phyloP scores from a whole-genome alignment of 1,140 invertebrate genomes.

The Branchinecta lindahli region DNA sequence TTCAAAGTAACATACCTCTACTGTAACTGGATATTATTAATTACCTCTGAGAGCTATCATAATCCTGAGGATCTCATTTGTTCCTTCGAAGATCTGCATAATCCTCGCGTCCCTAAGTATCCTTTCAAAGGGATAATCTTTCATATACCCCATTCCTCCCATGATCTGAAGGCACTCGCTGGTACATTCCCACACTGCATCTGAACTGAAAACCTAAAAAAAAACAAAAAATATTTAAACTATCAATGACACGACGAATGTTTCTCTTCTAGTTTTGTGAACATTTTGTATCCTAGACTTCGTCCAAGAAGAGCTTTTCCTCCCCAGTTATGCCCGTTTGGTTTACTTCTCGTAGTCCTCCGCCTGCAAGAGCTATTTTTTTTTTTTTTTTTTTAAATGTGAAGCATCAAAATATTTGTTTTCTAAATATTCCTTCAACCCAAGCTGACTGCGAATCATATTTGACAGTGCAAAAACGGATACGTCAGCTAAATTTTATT shows the following conservation, averaged over 20 bases:
- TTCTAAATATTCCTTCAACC: too few species aligned
- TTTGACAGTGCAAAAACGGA: too few species aligned
- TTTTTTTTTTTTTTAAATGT: too few species aligned
- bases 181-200: conserved; percentile 40
- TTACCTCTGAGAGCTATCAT: conserved; percentile 52
- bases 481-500: too few species aligned
- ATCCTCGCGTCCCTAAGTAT: conserved; percentile 53
- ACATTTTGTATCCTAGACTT: neutral
- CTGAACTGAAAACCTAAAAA: conserved; percentile 35
- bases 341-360: too few species aligned
- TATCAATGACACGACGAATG: neutral
- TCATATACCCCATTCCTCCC: conserved; percentile 47
- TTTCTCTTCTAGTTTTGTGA: neutral
- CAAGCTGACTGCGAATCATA: too few species aligned
- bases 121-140: conserved; percentile 45
- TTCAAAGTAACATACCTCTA: too few species aligned
- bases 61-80: conserved; percentile 54
- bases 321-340: too few species aligned
- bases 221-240: conserved; percentile 21
- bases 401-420: too few species aligned
- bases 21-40: conserved; percentile 14
- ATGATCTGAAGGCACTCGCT: conserved; percentile 49
- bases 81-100: conserved; percentile 60
- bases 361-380: too few species aligned
- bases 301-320: too few species aligned